These are phyloP conservation scores for Paedocypris micromegethes DNA, from an alignment of 2,797 vertebrate species.

Conservation along the genomic window DNA sequence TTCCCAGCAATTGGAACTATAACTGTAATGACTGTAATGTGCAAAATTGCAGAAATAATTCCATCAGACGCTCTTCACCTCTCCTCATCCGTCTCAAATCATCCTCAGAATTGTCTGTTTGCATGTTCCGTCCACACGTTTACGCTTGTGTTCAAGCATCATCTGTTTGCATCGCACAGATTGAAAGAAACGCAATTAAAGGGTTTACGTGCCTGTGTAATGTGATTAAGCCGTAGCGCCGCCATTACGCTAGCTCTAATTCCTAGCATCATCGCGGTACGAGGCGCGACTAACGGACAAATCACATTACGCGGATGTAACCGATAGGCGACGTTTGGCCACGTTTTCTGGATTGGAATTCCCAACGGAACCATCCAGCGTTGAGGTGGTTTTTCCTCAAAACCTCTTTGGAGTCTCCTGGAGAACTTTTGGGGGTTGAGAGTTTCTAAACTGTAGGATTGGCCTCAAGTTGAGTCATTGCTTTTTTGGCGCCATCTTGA, in stretches of 20 bases:
- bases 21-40: too few species aligned
- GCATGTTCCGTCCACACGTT: not conserved
- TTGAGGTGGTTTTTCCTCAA: too few species aligned
- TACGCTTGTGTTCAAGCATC: not conserved
- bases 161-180: not conserved
- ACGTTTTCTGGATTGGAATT: too few species aligned
- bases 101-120: too few species aligned
- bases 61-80: too few species aligned
- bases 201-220: not conserved
- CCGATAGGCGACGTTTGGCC: too few species aligned
- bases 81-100: too few species aligned
- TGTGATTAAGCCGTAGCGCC: conserved; percentile 1
- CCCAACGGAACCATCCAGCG: too few species aligned
- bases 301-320: too few species aligned
- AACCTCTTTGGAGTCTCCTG: conserved; percentile 15
- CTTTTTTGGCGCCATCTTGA: conserved; percentile 24
- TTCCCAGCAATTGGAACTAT: too few species aligned
- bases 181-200: not conserved
- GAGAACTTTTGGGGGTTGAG: conserved; percentile 3
- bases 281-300: not conserved
- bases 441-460: conserved; percentile 8
- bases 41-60: too few species aligned
- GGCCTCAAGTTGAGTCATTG: conserved; percentile 22
- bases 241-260: not conserved
- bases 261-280: not conserved